phyloP scores from a whole-genome alignment of 2,888 invertebrate species.

The Drosophila mettleri region DNA sequence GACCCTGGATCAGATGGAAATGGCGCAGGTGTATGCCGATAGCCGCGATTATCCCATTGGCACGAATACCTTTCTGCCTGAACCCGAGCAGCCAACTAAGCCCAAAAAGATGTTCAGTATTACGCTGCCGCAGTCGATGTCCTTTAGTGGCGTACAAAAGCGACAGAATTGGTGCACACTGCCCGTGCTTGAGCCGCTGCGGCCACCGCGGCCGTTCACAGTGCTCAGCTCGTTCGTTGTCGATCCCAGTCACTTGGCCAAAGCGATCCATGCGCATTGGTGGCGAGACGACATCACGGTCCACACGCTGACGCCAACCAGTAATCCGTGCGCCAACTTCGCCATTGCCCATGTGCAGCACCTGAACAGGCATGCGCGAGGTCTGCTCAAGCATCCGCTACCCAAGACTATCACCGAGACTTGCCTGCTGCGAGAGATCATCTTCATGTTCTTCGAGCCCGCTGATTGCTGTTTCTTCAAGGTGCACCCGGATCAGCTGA shows the following conservation, averaged over 20 bases:
- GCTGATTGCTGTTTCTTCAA: constrained; percentile 78
- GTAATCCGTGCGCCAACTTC: constrained; percentile 83
- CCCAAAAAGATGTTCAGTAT: constrained; percentile 9
- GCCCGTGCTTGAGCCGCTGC: constrained; percentile 13
- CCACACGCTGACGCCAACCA: constrained; percentile 76
- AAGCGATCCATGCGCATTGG: constrained; percentile 85
- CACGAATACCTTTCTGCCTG: constrained; percentile 1
- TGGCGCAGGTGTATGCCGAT: constrained; percentile 6
- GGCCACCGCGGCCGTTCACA: constrained; percentile 50
- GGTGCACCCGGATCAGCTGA: constrained; percentile 37
- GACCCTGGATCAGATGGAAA: constrained; percentile 6
- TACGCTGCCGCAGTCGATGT: constrained; percentile 2
- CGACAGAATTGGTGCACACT: not conserved
- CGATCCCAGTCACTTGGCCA: constrained; percentile 78
- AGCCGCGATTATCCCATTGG: constrained; percentile 6
- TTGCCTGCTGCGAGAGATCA: constrained; percentile 82
- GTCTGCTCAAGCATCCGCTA: constrained; percentile 51
- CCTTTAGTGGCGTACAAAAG: not conserved
- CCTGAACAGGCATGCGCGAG: constrained; percentile 60
- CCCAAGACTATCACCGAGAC: constrained; percentile 80
- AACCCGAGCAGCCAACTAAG: not conserved
- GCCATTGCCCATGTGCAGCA: constrained; percentile 83
- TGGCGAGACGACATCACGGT: constrained; percentile 80
- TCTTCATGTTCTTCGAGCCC: constrained; percentile 84
- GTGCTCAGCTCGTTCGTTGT: not conserved